Base-by-base conservation (phyloP, 2,888 invertebrate genomes). In the Leptinotarsa haldemani region DNA sequence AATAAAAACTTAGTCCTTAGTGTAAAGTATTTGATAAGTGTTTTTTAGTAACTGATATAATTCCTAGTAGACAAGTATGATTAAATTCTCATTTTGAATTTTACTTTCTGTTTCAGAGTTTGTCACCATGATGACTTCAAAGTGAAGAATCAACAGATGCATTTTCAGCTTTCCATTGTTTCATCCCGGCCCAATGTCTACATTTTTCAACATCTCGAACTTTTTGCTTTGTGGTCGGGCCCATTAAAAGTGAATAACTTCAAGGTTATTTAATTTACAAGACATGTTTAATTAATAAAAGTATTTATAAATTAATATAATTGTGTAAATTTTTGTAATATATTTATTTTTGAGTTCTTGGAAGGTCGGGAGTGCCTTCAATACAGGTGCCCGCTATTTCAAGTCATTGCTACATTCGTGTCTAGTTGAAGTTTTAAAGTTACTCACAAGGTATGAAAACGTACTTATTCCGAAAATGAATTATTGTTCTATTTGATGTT, bases 101-200 rank as follows among this genome's bases (percentile, higher is more conserved):
- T 81, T 83, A 81, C 84, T 85, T 86, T 87, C 88, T 88, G 87
- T 93, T 94, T 50, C 93, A 96, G 96, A 97, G 93, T 97, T 97
- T 93, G 96, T 97, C 93, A 97, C 96, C 93, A 97, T 97, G 97
- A 97, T 97, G 97, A 97, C 97, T 93, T 97, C 97, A 93, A 97
- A 97, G 95, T 97, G 96, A 97, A 93, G 92, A 90, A 92, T 91
- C 91, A 90, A 90, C 89, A 80, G 81, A 80, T 90, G 90, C 86
- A 85, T 86, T 86, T 86, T 86, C 85, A 86, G 87, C 87, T 88
- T 87, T 87, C 86, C 85, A 86, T 87, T 85, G 86, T 87, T 87
- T 87, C 87, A 86, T 86, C 86, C 86, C 85, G 87, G 87, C 87
- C 86, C 86, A 85, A 84, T 83, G 79, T 79, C 84, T 78, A 80